phyloP scores from a whole-genome alignment of 2,888 invertebrate species.

The Cyaniris semiargus region DNA sequence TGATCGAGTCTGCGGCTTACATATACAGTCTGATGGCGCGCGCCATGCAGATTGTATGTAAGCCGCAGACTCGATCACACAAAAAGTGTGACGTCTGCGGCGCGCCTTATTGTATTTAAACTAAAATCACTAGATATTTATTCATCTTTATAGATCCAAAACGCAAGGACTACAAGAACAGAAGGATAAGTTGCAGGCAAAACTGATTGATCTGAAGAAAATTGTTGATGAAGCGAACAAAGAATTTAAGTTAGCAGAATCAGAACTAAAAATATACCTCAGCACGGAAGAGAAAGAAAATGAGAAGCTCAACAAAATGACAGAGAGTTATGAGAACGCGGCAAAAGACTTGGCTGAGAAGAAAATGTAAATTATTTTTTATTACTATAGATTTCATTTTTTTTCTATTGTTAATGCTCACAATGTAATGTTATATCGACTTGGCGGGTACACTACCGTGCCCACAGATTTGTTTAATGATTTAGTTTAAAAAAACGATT shows the following conservation, averaged over 20 bases:
- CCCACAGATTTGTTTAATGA: no score
- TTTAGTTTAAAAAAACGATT: no score
- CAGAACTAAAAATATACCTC: slow-evolving; percentile 89
- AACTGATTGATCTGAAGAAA: slow-evolving; percentile 85
- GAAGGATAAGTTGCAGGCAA: slow-evolving; percentile 84
- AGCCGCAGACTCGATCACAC: no score
- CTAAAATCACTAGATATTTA: slow-evolving; percentile 24
- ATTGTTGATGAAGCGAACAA: slow-evolving; percentile 85
- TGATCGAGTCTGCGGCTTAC: no score
- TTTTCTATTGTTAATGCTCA: not conserved
- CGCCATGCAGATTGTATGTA: no score
- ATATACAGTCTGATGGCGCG: no score
- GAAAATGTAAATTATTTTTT: slow-evolving; percentile 56
- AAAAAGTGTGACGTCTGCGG: no score
- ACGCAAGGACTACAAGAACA: slow-evolving; percentile 86
- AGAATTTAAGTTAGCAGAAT: slow-evolving; percentile 82
- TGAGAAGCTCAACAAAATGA: slow-evolving; percentile 82
- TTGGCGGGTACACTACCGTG: no score
- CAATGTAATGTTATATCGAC: not conserved
- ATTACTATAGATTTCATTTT: slow-evolving; percentile 4
- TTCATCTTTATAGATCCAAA: slow-evolving; percentile 66
- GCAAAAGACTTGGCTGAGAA: slow-evolving; percentile 74
- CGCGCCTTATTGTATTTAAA: not conserved
- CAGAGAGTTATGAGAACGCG: slow-evolving; percentile 69
- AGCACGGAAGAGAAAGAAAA: slow-evolving; percentile 82